Base-by-base conservation (phyloP, 2,888 invertebrate species). In the Mythimna loreyi region DNA sequence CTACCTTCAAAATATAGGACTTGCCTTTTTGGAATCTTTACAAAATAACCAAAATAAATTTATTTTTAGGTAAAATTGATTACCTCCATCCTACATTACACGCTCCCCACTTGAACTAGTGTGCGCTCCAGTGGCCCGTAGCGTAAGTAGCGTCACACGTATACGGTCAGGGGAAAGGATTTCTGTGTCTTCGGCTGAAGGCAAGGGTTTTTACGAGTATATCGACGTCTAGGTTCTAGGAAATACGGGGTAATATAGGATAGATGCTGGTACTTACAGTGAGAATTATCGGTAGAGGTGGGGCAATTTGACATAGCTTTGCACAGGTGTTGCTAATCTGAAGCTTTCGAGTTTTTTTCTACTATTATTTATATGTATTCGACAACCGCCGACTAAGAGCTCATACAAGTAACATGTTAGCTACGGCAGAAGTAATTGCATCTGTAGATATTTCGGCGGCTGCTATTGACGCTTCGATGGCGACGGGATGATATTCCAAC, bases 81-180 rank as follows among this genome's bases (percentile, higher is more conserved):
- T 76, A 52, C 28, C 1, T 43, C 67, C 0, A 1, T 81, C 30
- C 0, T 2, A 59, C 67, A 78, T 81, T 53, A 45, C 7, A n/a
- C 36, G 3, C 3, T 49, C 45, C 62, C 30, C 62, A 81, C 63
- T 78, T 62, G 65, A 72, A 70, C 76, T 75, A 70, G 80, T 67
- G 67, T 40, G 66, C 78, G 80, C 78, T 80, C 56, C 78, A 72
- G 21, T 75, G 80, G 60, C 23, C 36, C 72, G 65, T 43, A 56
- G 53, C 65, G 68, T 78, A 67, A 73, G 65, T 43, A 56, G 56
- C 67, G 71, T 75, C 73, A 79, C 80, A 78, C 80, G 63, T 76
- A 77, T 68, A 72, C 56, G 56, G 43, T 63, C 21, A 67, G 72
- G 65, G 72, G 60, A 78, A 82, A 82, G 78, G 82, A 73, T 78